Percentiles rank a stretch among this genome's conserved stretches.
Conservation (phyloP, 2,797 vertebrate genomes). For the Platyrinchus mystaceus region DNA sequence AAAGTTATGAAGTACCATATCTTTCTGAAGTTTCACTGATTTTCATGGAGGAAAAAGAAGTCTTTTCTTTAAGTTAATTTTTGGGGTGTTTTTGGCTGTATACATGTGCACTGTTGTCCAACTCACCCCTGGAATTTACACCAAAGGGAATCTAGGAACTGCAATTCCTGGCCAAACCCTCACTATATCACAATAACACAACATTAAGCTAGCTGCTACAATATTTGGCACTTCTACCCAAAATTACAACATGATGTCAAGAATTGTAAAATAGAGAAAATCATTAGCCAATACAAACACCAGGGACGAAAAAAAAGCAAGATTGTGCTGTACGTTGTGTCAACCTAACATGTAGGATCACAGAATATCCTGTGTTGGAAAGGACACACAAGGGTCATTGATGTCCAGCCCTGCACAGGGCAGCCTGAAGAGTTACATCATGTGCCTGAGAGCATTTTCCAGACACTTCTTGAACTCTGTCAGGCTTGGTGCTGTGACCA, state of each 20-base stretch:
- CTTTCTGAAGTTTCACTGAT: not conserved
- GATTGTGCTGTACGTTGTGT: not conserved
- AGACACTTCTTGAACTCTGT: not conserved
- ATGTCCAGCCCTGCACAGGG: fast-evolving
- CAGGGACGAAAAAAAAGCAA: not conserved
- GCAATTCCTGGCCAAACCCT: not conserved
- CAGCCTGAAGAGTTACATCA: not conserved
- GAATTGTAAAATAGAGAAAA: not conserved
- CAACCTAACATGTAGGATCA: not conserved
- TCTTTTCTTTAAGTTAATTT: not conserved
- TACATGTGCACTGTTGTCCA: not conserved
- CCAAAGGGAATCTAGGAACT: not conserved
- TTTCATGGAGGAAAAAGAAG: not conserved
- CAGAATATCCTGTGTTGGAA: not conserved
- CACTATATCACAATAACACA: not conserved
- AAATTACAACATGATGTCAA: not conserved
- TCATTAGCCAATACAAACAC: not conserved
- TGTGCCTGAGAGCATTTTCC: fast-evolving
- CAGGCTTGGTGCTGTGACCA: not conserved
- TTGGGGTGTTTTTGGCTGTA: not conserved
- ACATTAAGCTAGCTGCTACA: not conserved
- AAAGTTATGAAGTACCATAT: not conserved
- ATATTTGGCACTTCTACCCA: not conserved
- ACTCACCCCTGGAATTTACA: not conserved
- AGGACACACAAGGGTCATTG: not conserved